Percentiles rank a stretch among this genome's conserved stretches.
Evolutionary conservation across 2,797 vertebrate genomes (phyloP).

Genomic region (Parambassis ranga): DNA sequence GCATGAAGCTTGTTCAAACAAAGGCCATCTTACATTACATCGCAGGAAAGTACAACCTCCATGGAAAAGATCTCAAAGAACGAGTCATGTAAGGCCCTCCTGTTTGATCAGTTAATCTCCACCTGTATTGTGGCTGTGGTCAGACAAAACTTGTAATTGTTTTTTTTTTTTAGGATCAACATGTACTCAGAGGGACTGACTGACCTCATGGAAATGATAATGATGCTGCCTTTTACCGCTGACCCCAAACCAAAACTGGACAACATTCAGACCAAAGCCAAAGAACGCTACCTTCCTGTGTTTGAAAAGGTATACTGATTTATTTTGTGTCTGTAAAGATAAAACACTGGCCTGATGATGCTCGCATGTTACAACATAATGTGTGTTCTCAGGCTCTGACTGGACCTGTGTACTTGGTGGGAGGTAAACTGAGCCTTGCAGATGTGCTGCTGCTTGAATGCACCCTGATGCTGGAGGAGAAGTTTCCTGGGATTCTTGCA

Average conservation of each 20-base stretch:
- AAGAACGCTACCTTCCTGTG: slow-evolving; percentile 83
- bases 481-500: slow-evolving; percentile 75
- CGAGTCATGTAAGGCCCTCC: slow-evolving; percentile 74
- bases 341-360: neutral
- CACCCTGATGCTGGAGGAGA: slow-evolving; percentile 85
- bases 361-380: no score
- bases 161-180: slow-evolving; percentile 84
- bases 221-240: slow-evolving; percentile 65
- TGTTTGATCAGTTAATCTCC: no score
- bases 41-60: slow-evolving; percentile 79
- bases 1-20: slow-evolving; percentile 82
- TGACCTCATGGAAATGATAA: slow-evolving; percentile 85
- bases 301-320: slow-evolving; percentile 85
- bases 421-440: slow-evolving; percentile 83
- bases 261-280: slow-evolving; percentile 78
- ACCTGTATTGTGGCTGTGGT: no score
- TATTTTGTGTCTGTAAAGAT: neutral
- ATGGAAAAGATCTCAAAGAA: slow-evolving; percentile 80
- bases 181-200: slow-evolving; percentile 86
- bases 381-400: slow-evolving; percentile 80
- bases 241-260: slow-evolving; percentile 69
- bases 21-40: slow-evolving; percentile 83
- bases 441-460: slow-evolving; percentile 88
- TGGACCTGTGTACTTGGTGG: slow-evolving; percentile 82
- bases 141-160: no score